Conservation (phyloP, 2,888 invertebrate genomes). For the Phaonia tiefii region DNA sequence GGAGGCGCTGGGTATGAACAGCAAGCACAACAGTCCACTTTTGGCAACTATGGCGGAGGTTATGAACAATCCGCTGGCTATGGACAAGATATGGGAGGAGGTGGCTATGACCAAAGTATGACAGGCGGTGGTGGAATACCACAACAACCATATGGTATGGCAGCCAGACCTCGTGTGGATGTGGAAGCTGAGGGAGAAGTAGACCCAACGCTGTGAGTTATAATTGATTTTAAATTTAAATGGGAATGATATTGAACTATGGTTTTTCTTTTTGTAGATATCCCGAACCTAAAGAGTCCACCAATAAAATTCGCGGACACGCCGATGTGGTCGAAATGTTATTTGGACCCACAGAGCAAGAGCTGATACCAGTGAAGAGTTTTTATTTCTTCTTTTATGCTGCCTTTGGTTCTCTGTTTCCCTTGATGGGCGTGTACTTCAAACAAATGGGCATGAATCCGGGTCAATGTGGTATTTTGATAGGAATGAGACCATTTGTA, state of each 20-base stretch:
- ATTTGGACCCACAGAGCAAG: constrained; percentile 92
- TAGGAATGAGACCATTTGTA: constrained; percentile 97
- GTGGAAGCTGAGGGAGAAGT: constrained; percentile 92
- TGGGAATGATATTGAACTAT: too few species aligned
- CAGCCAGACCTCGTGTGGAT: constrained; percentile 88
- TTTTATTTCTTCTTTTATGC: constrained; percentile 99
- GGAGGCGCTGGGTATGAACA: constrained; percentile 74
- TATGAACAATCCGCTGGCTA: constrained; percentile 72
- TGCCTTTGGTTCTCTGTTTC: constrained; percentile 98
- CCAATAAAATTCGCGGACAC: constrained; percentile 93
- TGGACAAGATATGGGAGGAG: constrained; percentile 62
- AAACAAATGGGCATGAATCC: constrained; percentile 99
- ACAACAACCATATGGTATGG: constrained; percentile 72
- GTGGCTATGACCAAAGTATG: constrained; percentile 67
- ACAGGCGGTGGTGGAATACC: constrained; percentile 54
- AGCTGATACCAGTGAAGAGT: constrained; percentile 95
- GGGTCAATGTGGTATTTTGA: constrained; percentile 93
- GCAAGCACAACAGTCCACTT: constrained; percentile 62
- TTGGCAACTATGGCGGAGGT: constrained; percentile 72
- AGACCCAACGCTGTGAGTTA: constrained; percentile 87
- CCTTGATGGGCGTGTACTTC: constrained; percentile 99
- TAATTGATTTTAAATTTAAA: not conserved
- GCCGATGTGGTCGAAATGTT: constrained; percentile 91
- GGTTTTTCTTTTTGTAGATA: too few species aligned
- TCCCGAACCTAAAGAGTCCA: constrained; percentile 92